phyloP scores from a whole-genome alignment of 1,140 invertebrate genomes.

The Liolophura sinensis region DNA sequence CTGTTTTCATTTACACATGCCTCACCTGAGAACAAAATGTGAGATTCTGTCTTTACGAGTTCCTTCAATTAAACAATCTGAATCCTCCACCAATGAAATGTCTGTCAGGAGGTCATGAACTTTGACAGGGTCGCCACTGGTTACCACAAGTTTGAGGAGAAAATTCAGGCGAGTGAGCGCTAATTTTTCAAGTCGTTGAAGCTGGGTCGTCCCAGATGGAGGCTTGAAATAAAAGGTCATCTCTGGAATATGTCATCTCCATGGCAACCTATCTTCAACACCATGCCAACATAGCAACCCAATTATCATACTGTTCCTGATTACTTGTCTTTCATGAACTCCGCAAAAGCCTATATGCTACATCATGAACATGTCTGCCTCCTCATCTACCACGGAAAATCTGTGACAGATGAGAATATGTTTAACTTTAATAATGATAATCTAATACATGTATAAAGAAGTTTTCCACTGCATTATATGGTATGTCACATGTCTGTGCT shows the following conservation, averaged over 20 bases:
- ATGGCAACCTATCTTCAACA: too few species aligned
- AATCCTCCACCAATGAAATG: constrained; percentile 6
- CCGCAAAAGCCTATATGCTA: too few species aligned
- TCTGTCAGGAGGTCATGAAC: constrained; percentile 25
- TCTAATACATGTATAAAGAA: too few species aligned
- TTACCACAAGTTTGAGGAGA: constrained; percentile 18
- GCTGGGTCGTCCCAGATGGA: constrained; percentile 27
- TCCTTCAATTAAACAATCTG: constrained; percentile 34
- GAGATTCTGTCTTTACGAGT: constrained; percentile 32
- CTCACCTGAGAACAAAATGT: constrained; percentile 34
- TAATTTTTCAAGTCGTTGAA: constrained; percentile 25
- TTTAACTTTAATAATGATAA: too few species aligned
- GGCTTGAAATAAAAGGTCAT: constrained; percentile 34
- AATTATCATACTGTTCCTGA: too few species aligned
- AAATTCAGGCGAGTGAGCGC: constrained; percentile 23
- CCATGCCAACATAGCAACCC: too few species aligned
- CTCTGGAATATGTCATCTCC: background rate
- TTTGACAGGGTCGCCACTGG: constrained; percentile 14
- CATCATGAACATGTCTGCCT: too few species aligned
- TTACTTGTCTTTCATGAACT: too few species aligned
- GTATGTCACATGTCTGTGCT: too few species aligned
- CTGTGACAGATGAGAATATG: too few species aligned
- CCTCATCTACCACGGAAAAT: too few species aligned
- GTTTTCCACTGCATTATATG: too few species aligned
- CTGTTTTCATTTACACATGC: background rate